phyloP scores from a whole-genome alignment of 2,888 invertebrate genomes.

The Calameuta filiformis region DNA sequence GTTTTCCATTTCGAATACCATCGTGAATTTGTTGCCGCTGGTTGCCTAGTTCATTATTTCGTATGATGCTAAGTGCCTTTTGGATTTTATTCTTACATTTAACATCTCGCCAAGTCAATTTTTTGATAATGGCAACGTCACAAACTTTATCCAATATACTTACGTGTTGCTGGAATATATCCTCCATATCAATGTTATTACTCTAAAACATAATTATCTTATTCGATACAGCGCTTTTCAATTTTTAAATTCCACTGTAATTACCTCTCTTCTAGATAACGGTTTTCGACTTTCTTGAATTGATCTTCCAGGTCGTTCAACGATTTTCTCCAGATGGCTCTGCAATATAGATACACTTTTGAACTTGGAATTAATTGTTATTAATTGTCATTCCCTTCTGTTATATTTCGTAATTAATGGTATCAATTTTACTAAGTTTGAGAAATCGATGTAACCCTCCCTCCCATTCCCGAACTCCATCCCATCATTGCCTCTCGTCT shows the following conservation, averaged over 20 bases:
- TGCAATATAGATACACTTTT: constrained; percentile 57
- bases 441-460: not conserved
- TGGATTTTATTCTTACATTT: constrained; percentile 11
- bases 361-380: not conserved
- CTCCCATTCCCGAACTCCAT: not conserved
- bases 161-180: constrained; percentile 72
- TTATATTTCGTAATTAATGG: not conserved
- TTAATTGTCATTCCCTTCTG: not conserved
- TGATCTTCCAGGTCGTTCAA: constrained; percentile 80
- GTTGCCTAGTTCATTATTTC: constrained; percentile 25
- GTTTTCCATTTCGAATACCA: constrained; percentile 85
- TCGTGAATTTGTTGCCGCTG: constrained; percentile 78
- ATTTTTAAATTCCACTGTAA: constrained; percentile 21
- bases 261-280: constrained; percentile 68
- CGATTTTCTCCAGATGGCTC: constrained; percentile 88
- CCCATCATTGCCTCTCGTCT: not conserved
- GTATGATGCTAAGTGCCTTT: not conserved
- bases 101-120: not conserved
- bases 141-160: constrained; percentile 33
- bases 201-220: constrained; percentile 62
- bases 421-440: not conserved
- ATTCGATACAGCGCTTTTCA: not conserved
- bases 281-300: constrained; percentile 68
- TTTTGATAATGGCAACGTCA: not conserved
- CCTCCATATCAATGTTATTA: constrained; percentile 75